These are phyloP conservation scores for Cladopsammia gracilis DNA, from an alignment of 64 coral and sea anemone genomes.

Conservation along the genomic window DNA sequence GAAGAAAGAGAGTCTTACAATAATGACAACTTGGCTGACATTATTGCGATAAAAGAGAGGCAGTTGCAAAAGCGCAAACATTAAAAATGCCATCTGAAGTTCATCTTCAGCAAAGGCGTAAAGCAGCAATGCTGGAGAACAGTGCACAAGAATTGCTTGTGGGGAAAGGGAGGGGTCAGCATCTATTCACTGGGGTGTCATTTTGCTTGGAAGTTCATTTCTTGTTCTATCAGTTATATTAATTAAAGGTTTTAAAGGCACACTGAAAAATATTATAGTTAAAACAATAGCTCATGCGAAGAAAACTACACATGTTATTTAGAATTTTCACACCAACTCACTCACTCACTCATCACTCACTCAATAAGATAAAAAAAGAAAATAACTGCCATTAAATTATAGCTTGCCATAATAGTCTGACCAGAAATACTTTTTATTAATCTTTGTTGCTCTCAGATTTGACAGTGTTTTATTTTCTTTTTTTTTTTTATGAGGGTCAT, in stretches of 20 bases:
- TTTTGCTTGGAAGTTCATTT: not conserved
- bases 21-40: not conserved
- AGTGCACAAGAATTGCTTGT: not conserved
- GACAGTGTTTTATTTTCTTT: too few relatives aligned
- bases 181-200: not conserved
- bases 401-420: too few relatives aligned
- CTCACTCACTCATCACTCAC: too few relatives aligned
- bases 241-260: not conserved
- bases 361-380: too few relatives aligned
- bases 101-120: conserved; percentile 8
- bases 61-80: not conserved
- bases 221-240: not conserved
- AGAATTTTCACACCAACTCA: not conserved
- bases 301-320: conserved; percentile 30
- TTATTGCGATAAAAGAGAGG: not conserved
- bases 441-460: too few relatives aligned
- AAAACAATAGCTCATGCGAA: not conserved
- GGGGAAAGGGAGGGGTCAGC: not conserved
- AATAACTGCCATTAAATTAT: too few relatives aligned
- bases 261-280: not conserved
- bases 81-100: not conserved
- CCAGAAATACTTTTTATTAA: too few relatives aligned
- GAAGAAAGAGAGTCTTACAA: not conserved
- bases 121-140: conserved; percentile 3
- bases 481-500: too few relatives aligned